Conservation (phyloP, 1,140 invertebrate genomes). For the Batillaria attramentaria region DNA sequence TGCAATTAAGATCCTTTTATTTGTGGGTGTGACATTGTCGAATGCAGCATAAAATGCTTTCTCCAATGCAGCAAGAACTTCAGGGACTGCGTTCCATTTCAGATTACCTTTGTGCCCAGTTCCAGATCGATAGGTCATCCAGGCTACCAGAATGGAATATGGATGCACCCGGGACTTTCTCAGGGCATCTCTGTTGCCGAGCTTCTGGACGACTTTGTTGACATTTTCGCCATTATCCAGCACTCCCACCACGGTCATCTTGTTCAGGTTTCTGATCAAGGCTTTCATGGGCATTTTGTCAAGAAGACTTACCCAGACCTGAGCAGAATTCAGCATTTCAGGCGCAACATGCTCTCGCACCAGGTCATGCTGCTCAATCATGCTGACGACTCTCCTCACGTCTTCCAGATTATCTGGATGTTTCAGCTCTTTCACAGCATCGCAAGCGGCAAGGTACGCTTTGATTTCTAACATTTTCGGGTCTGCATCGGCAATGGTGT, state of each 20-base stretch:
- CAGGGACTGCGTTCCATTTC: conserved; percentile 57
- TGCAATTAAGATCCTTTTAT: conserved; percentile 26
- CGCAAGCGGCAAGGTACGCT: too few species aligned
- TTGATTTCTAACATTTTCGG: too few species aligned
- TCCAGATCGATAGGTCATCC: conserved; percentile 75
- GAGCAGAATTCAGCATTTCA: conserved; percentile 77
- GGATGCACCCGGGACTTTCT: conserved; percentile 75
- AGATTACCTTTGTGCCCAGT: conserved; percentile 74
- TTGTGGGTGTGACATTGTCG: conserved; percentile 23
- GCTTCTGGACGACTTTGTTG: conserved; percentile 42
- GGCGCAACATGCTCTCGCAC: conserved; percentile 80
- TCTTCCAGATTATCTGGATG: too few species aligned
- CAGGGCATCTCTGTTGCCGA: conserved; percentile 68
- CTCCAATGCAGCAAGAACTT: conserved; percentile 38
- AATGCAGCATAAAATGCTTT: conserved; percentile 29
- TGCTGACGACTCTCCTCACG: conserved; percentile 72
- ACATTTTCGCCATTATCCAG: conserved; percentile 46
- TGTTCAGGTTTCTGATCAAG: conserved; percentile 77
- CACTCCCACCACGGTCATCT: conserved; percentile 77
- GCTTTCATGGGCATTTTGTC: conserved; percentile 75
- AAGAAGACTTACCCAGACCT: conserved; percentile 79
- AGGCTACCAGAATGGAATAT: conserved; percentile 75
- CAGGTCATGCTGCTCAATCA: conserved; percentile 74
- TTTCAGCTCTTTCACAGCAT: conserved; percentile 8
- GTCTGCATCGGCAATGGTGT: not conserved